Base-by-base conservation (phyloP, 1,140 invertebrate species). In the Dendrolimus kikuchii region DNA sequence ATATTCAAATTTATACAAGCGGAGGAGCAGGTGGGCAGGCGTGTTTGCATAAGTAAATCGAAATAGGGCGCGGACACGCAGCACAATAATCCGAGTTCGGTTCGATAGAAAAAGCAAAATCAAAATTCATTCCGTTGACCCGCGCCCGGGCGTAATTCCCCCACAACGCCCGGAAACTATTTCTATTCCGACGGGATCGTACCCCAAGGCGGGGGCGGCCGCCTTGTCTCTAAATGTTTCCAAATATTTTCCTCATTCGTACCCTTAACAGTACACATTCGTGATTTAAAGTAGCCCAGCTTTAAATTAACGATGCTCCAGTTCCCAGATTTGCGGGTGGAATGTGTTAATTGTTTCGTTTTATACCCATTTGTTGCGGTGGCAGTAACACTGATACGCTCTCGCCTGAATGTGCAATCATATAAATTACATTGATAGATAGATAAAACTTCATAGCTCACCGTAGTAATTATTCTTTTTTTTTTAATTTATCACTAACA, bases 91-190 rank as follows among this genome's bases (percentile, higher is more conserved):
- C 71, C 64, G 59, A 47, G 46, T 59, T 47, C 55, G 46, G 54
- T 64, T 61, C 54, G 43, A 65, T 65, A 64, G 68, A 70, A 73
- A 81, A 78, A 74, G 68, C 65, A 71, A 77, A 81, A 79, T 74
- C 68, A 72, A 74, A 79, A 81, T 82, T 82, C 73, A 80, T 78
- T 75, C 66, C 62, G 59, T 57, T 77, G 74, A 74, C 70, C 75
- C 70, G 57, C 59, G 49, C 46, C 50, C 57, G 63, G 60, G 57
- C 59, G 70, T 74, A 75, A 78, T 74, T 73, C 65, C 63, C 63
- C 38, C 42, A 49, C 55, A 54, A 51, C 50, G 56, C 45, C 57
- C 72, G 64, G 67, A 80, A 79, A 77, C 78, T 80, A 80, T 80
- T 81, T 77, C 75, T 67, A 75, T 80, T 75, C 71, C 58, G 65